These are phyloP conservation scores for Agriopis aurantiaria DNA, from an alignment of 2,888 invertebrate genomes.

Conservation along the genomic window DNA sequence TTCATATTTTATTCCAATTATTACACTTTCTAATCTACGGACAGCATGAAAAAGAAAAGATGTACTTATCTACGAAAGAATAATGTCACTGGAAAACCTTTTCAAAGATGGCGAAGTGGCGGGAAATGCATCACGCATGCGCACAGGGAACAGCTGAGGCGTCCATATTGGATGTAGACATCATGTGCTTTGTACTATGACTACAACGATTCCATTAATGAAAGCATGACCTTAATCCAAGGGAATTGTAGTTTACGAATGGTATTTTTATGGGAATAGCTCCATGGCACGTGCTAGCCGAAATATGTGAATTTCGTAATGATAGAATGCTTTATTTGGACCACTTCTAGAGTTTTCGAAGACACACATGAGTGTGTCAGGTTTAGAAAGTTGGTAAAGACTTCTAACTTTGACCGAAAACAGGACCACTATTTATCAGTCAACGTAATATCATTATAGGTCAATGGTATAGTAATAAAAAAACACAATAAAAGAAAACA, in stretches of 20 bases:
- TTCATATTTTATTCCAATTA: no score
- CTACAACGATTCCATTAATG: conserved; percentile 47
- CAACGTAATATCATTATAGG: no score
- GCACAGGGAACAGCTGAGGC: conserved; percentile 77
- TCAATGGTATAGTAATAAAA: no score
- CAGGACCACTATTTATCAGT: no score
- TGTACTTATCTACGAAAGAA: neutral
- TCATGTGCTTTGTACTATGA: conserved; percentile 46
- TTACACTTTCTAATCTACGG: no score
- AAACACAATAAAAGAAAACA: neutral
- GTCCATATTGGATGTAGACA: conserved; percentile 70
- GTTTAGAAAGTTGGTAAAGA: neutral
- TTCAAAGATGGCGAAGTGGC: conserved; percentile 71
- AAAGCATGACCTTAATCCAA: conserved; percentile 46
- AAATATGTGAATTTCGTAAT: neutral
- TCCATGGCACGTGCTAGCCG: neutral
- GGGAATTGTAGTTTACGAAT: conserved; percentile 19
- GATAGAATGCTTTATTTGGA: neutral
- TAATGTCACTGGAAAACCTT: conserved; percentile 22
- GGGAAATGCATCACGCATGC: conserved; percentile 77
- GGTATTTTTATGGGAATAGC: conserved; percentile 17
- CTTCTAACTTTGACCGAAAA: neutral
- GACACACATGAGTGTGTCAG: neutral
- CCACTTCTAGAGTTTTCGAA: neutral
- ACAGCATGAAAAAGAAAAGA: neutral